A percentile compares a stretch with the other conserved stretches of the same genome.
Evolutionary conservation across 2,797 vertebrate species (phyloP).

Genomic region (Smutsia temminckii): DNA sequence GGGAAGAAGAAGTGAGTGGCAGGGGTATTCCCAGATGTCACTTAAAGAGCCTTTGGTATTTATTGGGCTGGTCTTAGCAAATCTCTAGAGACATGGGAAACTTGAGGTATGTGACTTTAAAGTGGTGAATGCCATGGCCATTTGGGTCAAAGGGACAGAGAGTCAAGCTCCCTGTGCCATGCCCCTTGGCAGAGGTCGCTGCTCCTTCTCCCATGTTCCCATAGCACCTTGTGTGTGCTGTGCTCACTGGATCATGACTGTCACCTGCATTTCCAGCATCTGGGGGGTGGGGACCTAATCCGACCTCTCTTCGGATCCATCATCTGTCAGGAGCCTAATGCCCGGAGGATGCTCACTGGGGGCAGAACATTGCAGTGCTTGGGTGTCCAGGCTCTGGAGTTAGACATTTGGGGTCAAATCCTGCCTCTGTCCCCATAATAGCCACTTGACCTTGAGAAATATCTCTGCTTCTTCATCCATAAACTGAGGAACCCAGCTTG

Average conservation of each 20-base stretch:
- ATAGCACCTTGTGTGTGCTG: not conserved
- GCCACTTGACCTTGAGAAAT: not conserved
- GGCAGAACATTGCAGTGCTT: not conserved
- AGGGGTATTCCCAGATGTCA: not conserved
- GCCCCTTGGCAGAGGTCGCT: not conserved
- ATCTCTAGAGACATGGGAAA: not conserved
- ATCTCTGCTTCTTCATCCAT: not conserved
- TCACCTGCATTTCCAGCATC: not conserved
- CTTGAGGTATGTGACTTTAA: not conserved
- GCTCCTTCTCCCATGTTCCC: not conserved
- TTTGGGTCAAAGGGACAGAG: not conserved
- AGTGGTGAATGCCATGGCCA: not conserved
- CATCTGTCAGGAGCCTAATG: not conserved
- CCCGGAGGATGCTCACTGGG: not conserved
- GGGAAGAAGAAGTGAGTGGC: not conserved
- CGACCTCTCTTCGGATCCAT: not conserved
- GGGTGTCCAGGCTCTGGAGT: not conserved
- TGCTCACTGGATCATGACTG: no score
- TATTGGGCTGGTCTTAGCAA: not conserved
- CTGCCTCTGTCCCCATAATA: not conserved
- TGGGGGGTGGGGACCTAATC: not conserved
- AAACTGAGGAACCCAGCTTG: not conserved
- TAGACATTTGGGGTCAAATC: not conserved
- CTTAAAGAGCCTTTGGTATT: not conserved
- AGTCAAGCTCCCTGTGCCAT: rapidly evolving